Evolutionary conservation across 2,797 vertebrate genomes (phyloP), one percentile per base, ranked within the genome.

Genomic region (Sebastes minor): DNA sequence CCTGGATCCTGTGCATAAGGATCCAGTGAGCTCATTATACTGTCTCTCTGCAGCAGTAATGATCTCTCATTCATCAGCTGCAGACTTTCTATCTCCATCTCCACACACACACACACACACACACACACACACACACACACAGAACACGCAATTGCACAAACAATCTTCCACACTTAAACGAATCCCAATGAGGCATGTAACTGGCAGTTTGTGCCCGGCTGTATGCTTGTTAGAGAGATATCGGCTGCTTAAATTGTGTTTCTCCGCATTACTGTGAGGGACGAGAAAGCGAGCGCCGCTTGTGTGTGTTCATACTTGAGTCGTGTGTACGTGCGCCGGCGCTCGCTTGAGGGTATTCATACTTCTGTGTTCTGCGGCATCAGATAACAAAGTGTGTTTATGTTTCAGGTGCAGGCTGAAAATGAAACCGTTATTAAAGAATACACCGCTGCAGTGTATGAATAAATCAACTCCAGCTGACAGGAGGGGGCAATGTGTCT

Each of bases 101-200:
- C 23, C 62, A 1, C 38, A 42, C 13, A 42, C 38, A 16, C 33
- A 35, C 22, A 32, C 32, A 33, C 33, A 27, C 25, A 27, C 27
- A 25, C 25, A 25, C 62, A 1, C 38, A 42, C 12, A 38, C 35
- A 14, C 35, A 35, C 35, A 38, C 35, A 38, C 12, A 65, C 20
- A 33, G 2, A 35, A 80, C 68, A 81, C 67, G 20, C 76, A 70
- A 55, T 78, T 72, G 80, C 86, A 90, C 82, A 88, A 86, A 86
- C 87, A 83, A 80, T 87, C 82, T 83, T 86, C 76, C 82, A 87
- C 92, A 88, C 87, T 86, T 87, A 90, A 91, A 80, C n/a, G 55
- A 89, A 88, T 74, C 87, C 87, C 85, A 93, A 90, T 91, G 92
- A 93, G 89, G 85, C 93, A 70, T 90, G 81, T 88, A 92, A 94